Evolutionary conservation across 1,140 invertebrate species (phyloP).

Genomic region (Camponotus pennsylvanicus): DNA sequence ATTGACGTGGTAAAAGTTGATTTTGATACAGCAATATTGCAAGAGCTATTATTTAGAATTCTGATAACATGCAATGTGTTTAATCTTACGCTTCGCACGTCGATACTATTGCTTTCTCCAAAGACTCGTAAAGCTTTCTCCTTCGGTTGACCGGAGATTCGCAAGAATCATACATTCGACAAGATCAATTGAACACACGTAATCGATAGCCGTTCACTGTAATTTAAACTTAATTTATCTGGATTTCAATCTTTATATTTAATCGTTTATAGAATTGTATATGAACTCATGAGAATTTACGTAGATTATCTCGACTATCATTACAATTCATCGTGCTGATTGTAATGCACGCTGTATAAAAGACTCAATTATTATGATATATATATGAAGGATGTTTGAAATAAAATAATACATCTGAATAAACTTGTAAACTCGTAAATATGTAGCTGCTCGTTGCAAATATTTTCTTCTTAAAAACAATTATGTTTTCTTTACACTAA

Average conservation of each 20-base stretch:
- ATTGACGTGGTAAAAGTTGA: not conserved
- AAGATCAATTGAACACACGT: too few relatives aligned
- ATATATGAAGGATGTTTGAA: not conserved
- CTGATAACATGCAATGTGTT: constrained; percentile 13
- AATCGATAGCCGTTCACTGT: constrained; percentile 4
- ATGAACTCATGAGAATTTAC: not conserved
- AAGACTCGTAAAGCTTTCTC: constrained; percentile 46
- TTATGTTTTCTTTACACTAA: too few relatives aligned
- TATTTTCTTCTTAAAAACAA: too few relatives aligned
- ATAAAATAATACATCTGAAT: too few relatives aligned
- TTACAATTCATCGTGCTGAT: not conserved
- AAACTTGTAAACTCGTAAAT: too few relatives aligned
- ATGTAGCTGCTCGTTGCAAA: too few relatives aligned
- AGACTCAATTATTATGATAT: constrained; percentile 27
- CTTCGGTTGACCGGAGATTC: not conserved
- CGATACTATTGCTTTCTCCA: constrained; percentile 44
- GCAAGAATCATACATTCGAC: not conserved
- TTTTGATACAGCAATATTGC: not conserved
- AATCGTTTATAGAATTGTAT: not conserved
- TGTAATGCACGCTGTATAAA: not conserved
- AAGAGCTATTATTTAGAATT: constrained; percentile 15
- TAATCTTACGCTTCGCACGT: constrained; percentile 32
- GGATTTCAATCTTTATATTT: constrained; percentile 19
- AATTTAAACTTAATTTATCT: constrained; percentile 20
- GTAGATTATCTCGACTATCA: not conserved